phyloP scores from a whole-genome alignment of 2,113 vertebrate genomes.

The Acrocephalus arundinaceus region DNA sequence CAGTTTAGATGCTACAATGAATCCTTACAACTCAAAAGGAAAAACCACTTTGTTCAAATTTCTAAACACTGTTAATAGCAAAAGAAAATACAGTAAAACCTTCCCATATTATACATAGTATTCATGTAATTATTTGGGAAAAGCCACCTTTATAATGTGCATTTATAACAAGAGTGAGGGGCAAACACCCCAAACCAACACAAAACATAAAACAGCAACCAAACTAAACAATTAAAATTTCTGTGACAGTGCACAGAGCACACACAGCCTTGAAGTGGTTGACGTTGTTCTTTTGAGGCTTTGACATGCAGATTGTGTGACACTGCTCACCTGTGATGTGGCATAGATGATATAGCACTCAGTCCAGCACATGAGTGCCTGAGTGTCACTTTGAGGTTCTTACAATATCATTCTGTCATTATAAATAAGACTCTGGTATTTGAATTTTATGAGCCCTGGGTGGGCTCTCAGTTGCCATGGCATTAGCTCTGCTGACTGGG shows the following conservation, averaged over 20 bases:
- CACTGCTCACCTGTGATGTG: not conserved
- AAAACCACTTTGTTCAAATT: no score
- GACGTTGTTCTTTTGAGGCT: not conserved
- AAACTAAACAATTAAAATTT: not conserved
- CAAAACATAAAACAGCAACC: not conserved
- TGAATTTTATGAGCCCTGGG: not conserved
- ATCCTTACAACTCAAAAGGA: no score
- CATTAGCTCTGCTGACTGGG: not conserved
- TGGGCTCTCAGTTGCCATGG: not conserved
- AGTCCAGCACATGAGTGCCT: not conserved
- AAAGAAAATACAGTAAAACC: no score
- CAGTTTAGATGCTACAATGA: no score
- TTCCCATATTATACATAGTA: no score
- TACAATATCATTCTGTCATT: not conserved
- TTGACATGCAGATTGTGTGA: not conserved
- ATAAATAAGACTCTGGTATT: not conserved
- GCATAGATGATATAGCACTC: not conserved
- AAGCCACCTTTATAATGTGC: no score
- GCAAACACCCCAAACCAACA: not conserved
- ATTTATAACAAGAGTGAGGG: not conserved
- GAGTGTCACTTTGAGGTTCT: not conserved
- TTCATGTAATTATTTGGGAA: no score
- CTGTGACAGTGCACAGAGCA: not conserved
- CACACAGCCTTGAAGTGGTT: not conserved
- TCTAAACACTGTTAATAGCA: no score